Percentiles rank a stretch among this genome's conserved stretches.
These are phyloP conservation scores for Spongilla lacustris DNA, from an alignment of 37 sponge, comb jelly and placozoan genomes.

Conservation along the genomic window DNA sequence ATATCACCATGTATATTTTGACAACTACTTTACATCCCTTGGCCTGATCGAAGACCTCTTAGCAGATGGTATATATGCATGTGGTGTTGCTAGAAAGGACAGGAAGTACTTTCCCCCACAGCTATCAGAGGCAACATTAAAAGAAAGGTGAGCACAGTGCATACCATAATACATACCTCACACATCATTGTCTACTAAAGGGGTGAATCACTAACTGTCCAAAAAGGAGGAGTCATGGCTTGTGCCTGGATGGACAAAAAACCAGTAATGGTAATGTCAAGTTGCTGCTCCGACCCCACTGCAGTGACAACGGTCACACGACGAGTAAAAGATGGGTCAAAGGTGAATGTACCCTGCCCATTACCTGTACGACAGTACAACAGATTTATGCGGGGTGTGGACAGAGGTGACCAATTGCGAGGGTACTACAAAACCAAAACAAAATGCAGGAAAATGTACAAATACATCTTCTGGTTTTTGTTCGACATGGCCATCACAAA, in stretches of 20 bases:
- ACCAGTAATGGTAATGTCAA: slow-evolving; percentile 3
- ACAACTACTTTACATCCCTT: slow-evolving; percentile 24
- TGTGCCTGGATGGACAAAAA: slow-evolving; percentile 17
- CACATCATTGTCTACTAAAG: slow-evolving; percentile 2
- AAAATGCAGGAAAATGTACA: slow-evolving; percentile 29
- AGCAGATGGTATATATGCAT: slow-evolving; percentile 2
- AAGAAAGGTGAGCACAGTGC: neutral
- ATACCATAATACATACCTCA: neutral
- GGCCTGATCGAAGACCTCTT: slow-evolving; percentile 16
- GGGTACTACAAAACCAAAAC: slow-evolving; percentile 18
- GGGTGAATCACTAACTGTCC: slow-evolving; percentile 16
- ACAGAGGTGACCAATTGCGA: slow-evolving; percentile 30
- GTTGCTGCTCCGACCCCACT: slow-evolving; percentile 2
- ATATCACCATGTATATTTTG: slow-evolving; percentile 16
- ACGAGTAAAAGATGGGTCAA: slow-evolving; percentile 20
- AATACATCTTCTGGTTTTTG: slow-evolving; percentile 32
- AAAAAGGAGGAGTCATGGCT: neutral
- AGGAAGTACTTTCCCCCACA: slow-evolving; percentile 11
- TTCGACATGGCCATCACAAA: slow-evolving; percentile 8
- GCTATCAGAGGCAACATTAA: neutral
- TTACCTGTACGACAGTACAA: slow-evolving; percentile 3
- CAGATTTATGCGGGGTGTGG: slow-evolving; percentile 35
- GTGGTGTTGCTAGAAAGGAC: slow-evolving; percentile 13
- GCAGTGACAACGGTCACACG: neutral
- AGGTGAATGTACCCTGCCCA: slow-evolving; percentile 22